Evolutionary conservation across 2,888 invertebrate species (phyloP).

Genomic region (Nephrotoma appendiculata): DNA sequence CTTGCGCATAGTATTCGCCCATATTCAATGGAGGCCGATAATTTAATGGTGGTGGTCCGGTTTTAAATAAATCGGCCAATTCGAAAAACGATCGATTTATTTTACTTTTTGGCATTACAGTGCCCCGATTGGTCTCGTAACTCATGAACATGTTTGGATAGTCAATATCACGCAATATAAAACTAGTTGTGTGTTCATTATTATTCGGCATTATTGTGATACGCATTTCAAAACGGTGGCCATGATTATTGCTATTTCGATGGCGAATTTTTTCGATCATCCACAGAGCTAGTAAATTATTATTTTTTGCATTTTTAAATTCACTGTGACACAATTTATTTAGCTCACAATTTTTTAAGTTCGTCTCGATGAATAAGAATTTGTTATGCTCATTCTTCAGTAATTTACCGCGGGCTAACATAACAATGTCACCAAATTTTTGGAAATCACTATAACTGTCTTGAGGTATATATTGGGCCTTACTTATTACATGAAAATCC

Average conservation of each 20-base stretch:
- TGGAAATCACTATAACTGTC: slow-evolving; percentile 18
- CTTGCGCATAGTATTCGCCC: slow-evolving; percentile 1
- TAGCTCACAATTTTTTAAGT: slow-evolving; percentile 15
- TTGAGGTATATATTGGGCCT: not conserved
- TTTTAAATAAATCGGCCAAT: not conserved
- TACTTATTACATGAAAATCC: not conserved
- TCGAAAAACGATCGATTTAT: not conserved
- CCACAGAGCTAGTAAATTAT: slow-evolving; percentile 44
- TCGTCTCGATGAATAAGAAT: slow-evolving; percentile 39
- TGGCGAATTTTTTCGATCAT: slow-evolving; percentile 53
- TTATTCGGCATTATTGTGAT: slow-evolving; percentile 47
- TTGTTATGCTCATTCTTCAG: slow-evolving; percentile 35
- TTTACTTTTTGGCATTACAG: not conserved
- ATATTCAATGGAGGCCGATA: not conserved
- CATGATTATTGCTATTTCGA: slow-evolving; percentile 34
- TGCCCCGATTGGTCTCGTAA: not conserved
- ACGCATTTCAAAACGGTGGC: slow-evolving; percentile 47
- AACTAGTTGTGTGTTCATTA: slow-evolving; percentile 12
- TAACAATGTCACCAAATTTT: slow-evolving; percentile 46
- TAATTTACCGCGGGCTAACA: slow-evolving; percentile 48
- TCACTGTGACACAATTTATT: slow-evolving; percentile 8
- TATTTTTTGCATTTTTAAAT: slow-evolving; percentile 21
- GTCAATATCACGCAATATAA: slow-evolving; percentile 31
- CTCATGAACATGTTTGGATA: slow-evolving; percentile 17
- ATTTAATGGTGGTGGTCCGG: not conserved